Conservation (phyloP, 1,140 invertebrate species). For the Ditylenchus dipsaci region DNA sequence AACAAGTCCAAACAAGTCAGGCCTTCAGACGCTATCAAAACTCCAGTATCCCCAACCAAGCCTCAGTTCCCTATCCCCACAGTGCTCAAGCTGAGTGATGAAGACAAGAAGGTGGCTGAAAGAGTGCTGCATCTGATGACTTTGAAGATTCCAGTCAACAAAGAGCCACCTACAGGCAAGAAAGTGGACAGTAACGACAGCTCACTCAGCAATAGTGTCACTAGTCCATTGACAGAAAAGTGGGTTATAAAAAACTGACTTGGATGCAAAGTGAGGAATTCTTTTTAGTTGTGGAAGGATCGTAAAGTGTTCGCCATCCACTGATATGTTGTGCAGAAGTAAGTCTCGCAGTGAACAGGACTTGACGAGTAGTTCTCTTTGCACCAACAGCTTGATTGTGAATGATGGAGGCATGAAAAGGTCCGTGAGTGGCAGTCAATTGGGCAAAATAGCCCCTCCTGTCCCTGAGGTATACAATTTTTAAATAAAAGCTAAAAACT, state of each 20-base stretch:
- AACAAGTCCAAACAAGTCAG: constrained; percentile 22
- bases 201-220: constrained; percentile 40
- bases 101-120: constrained; percentile 49
- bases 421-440: constrained; percentile 36
- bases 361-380: not conserved
- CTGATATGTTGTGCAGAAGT: not conserved
- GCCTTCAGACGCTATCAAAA: constrained; percentile 30
- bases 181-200: constrained; percentile 23
- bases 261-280: not conserved
- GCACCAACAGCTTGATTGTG: constrained; percentile 15
- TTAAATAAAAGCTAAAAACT: not conserved
- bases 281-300: not conserved
- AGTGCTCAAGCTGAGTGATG: constrained; percentile 35
- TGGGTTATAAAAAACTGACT: not conserved
- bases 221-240: constrained; percentile 27
- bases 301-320: not conserved
- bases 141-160: constrained; percentile 55
- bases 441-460: constrained; percentile 19
- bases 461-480: constrained; percentile 26
- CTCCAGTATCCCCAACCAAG: constrained; percentile 47
- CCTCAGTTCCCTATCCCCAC: constrained; percentile 52
- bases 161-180: constrained; percentile 55
- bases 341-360: constrained; percentile 5
- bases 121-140: constrained; percentile 52
- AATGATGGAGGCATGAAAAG: constrained; percentile 33